phyloP scores from a whole-genome alignment of 2,888 invertebrate genomes.

The Archips crataeganus region DNA sequence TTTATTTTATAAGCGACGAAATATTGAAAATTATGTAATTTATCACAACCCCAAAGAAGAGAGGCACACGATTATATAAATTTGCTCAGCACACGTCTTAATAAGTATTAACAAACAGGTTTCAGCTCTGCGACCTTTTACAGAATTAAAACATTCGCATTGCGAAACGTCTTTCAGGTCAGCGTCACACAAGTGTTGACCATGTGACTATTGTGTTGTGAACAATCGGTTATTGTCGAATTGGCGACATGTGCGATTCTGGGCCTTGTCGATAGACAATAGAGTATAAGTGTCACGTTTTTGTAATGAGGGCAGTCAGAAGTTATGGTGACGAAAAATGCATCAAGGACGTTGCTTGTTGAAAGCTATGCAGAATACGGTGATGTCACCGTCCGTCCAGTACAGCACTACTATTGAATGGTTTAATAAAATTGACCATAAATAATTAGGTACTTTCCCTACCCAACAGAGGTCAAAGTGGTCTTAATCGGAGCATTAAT shows the following conservation, averaged over 20 bases:
- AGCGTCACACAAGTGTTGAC: constrained; percentile 31
- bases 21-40: too few relatives aligned
- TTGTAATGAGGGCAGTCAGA: constrained; percentile 16
- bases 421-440: neutral
- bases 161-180: constrained; percentile 37
- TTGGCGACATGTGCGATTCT: constrained; percentile 35
- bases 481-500: too few relatives aligned
- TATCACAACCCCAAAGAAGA: neutral
- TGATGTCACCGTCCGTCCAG: neutral
- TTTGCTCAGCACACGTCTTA: neutral
- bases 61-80: neutral
- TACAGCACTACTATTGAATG: neutral
- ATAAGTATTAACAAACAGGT: constrained; percentile 20
- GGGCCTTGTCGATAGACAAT: constrained; percentile 29
- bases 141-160: constrained; percentile 28
- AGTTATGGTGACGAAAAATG: constrained; percentile 31
- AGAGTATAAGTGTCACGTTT: constrained; percentile 7
- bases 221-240: constrained; percentile 37
- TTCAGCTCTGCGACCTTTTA: constrained; percentile 28
- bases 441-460: too few relatives aligned
- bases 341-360: constrained; percentile 33
- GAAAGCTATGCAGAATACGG: constrained; percentile 5
- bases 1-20: too few relatives aligned
- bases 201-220: constrained; percentile 38
- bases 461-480: too few relatives aligned